phyloP scores from a whole-genome alignment of 2,888 invertebrate genomes.

The Abscondita cerata region DNA sequence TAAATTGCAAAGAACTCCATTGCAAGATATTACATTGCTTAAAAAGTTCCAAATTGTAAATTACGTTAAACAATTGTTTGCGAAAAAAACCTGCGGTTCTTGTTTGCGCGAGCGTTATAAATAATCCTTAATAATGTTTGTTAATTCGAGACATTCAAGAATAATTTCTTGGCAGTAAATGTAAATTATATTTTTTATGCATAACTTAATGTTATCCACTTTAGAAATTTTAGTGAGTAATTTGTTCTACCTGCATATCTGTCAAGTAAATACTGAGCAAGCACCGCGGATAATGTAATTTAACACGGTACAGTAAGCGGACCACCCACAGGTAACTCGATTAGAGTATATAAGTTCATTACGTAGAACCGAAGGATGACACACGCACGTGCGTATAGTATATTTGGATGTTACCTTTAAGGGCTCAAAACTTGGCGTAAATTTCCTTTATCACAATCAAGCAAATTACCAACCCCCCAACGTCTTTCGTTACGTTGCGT shows the following conservation, averaged over 20 bases:
- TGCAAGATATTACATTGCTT: too few species aligned
- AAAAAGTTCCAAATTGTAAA: too few species aligned
- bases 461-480: too few species aligned
- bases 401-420: slow-evolving; percentile 20
- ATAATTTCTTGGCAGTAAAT: neutral
- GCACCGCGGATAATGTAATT: slow-evolving; percentile 29
- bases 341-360: slow-evolving; percentile 25
- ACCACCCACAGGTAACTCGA: slow-evolving; percentile 34
- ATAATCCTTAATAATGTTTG: neutral
- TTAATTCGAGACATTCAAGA: neutral
- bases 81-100: too few species aligned
- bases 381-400: slow-evolving; percentile 17
- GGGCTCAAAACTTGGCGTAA: too few species aligned
- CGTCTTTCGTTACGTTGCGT: too few species aligned
- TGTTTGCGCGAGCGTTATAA: too few species aligned
- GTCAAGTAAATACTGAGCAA: slow-evolving; percentile 25
- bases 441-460: too few species aligned
- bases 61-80: too few species aligned
- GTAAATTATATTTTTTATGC: neutral
- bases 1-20: too few species aligned
- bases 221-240: slow-evolving; percentile 24
- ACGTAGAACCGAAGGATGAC: slow-evolving; percentile 26
- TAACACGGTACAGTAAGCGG: slow-evolving; percentile 29
- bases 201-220: slow-evolving; percentile 17
- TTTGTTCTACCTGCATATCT: slow-evolving; percentile 30